These are phyloP conservation scores for Palloptera scutellata DNA, from an alignment of 2,888 invertebrate genomes.

Conservation along the genomic window DNA sequence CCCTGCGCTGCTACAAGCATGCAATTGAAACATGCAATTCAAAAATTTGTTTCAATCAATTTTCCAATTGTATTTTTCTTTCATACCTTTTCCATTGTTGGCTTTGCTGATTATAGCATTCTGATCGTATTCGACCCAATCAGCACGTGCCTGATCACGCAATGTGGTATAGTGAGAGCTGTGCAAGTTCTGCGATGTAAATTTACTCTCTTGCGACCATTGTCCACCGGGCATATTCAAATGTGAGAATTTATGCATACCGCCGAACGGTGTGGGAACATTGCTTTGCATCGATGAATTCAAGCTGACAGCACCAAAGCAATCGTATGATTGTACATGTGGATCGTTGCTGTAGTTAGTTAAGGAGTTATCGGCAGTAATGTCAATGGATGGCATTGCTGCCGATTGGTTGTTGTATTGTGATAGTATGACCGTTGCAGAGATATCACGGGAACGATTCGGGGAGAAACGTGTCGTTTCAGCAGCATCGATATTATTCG, in stretches of 20 bases:
- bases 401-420: constrained; percentile 55
- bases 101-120: constrained; percentile 42
- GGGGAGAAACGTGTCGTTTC: constrained; percentile 74
- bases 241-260: constrained; percentile 69
- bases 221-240: constrained; percentile 81
- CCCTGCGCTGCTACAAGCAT: constrained; percentile 1
- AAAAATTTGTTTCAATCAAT: neutral
- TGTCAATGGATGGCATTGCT: constrained; percentile 44
- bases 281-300: constrained; percentile 79
- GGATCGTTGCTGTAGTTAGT: constrained; percentile 62
- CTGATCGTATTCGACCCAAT: constrained; percentile 55
- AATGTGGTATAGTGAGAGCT: constrained; percentile 71
- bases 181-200: constrained; percentile 74
- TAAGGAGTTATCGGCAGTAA: constrained; percentile 52
- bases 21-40: neutral
- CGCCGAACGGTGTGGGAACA: constrained; percentile 75
- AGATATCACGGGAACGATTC: constrained; percentile 71
- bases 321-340: constrained; percentile 74
- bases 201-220: constrained; percentile 75
- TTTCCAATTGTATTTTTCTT: neutral
- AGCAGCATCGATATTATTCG: constrained; percentile 71
- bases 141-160: constrained; percentile 60
- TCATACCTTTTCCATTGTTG: constrained; percentile 39
- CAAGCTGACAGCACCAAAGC: constrained; percentile 72
- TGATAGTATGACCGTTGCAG: constrained; percentile 69